phyloP scores from a whole-genome alignment of 2,113 vertebrate species.

The Odontophorus gujanensis region DNA sequence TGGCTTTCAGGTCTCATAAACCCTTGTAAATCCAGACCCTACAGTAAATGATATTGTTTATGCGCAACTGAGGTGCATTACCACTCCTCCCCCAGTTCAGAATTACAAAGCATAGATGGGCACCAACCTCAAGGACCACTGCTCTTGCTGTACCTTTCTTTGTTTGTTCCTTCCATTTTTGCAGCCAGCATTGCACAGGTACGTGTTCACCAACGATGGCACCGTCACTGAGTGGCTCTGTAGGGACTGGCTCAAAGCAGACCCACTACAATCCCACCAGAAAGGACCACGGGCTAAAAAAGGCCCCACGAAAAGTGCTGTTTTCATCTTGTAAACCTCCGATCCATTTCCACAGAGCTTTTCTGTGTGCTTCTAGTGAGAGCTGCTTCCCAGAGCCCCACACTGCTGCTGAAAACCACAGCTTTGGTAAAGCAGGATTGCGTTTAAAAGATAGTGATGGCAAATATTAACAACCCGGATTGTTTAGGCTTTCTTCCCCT shows the following conservation, averaged over 20 bases:
- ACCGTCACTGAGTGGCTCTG: neutral
- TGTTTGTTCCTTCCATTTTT: slow-evolving; percentile 51
- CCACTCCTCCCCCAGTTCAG: neutral
- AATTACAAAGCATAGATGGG: neutral
- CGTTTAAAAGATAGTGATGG: slow-evolving; percentile 19
- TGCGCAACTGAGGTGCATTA: neutral
- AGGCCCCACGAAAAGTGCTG: neutral
- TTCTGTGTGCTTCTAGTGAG: neutral
- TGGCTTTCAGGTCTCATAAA: neutral
- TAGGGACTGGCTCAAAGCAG: neutral
- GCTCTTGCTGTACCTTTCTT: neutral
- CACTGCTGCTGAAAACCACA: neutral
- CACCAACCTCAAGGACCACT: neutral
- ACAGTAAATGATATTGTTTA: neutral
- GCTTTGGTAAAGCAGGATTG: neutral
- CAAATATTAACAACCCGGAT: slow-evolving; percentile 1
- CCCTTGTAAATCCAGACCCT: neutral
- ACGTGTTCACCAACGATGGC: slow-evolving; percentile 58
- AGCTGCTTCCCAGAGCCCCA: neutral
- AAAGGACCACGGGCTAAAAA: neutral
- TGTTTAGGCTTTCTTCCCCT: slow-evolving; percentile 44
- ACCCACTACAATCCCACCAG: neutral
- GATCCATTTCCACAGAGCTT: neutral
- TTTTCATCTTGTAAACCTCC: neutral
- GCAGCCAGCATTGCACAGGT: slow-evolving; percentile 56